These are phyloP conservation scores for Leptopilina drosophilae DNA, from an alignment of 2,888 invertebrate species.

Conservation along the genomic window DNA sequence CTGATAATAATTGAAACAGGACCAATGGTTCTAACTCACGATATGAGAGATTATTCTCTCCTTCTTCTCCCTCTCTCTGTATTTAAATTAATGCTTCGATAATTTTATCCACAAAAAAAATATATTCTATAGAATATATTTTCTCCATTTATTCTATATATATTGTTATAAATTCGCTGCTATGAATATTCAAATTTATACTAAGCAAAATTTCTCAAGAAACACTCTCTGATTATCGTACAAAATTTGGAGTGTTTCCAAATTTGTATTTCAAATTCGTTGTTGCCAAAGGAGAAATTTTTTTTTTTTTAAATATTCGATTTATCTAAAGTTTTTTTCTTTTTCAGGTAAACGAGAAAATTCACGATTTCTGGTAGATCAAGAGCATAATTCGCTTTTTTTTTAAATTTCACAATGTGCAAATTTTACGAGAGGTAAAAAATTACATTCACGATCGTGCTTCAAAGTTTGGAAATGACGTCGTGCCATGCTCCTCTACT, in stretches of 20 bases:
- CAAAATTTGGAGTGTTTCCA: constrained; percentile 8
- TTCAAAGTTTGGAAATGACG: constrained; percentile 54
- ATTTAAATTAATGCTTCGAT: not conserved
- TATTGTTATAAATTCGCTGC: no score
- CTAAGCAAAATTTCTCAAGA: not conserved
- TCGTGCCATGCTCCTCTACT: constrained; percentile 41
- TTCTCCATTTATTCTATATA: no score
- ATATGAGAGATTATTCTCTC: not conserved
- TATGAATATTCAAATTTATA: no score
- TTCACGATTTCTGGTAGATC: constrained; percentile 44
- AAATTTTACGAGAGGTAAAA: constrained; percentile 54
- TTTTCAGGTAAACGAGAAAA: not conserved
- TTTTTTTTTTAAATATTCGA: no score
- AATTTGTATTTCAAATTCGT: not conserved
- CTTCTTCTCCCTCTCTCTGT: not conserved
- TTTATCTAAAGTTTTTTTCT: not conserved
- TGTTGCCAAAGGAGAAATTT: not conserved
- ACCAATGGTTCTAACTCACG: not conserved
- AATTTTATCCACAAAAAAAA: not conserved
- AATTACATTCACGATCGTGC: constrained; percentile 52
- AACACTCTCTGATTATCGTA: not conserved
- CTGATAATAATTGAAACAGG: constrained; percentile 18
- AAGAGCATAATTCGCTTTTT: not conserved
- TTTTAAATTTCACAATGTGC: constrained; percentile 46
- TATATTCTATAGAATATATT: not conserved